Conservation (phyloP, 2,888 invertebrate genomes). For the Linnaemya tessellans region DNA sequence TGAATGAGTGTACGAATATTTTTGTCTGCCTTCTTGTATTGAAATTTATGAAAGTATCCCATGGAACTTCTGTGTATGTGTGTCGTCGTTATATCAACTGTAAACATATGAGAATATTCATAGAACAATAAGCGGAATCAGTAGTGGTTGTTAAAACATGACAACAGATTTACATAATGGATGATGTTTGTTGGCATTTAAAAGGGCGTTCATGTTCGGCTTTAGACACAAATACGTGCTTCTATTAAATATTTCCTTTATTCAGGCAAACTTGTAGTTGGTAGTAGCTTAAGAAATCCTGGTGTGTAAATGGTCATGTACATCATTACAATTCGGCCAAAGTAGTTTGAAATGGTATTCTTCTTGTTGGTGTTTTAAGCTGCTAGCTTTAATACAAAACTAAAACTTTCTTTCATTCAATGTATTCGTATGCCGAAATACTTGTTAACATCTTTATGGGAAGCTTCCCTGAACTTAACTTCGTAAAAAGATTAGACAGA, state of each 20-base stretch:
- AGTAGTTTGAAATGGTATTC: background rate
- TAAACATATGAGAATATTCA: background rate
- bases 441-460: too few species aligned
- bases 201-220: background rate
- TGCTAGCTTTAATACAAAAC: background rate
- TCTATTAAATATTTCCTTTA: background rate
- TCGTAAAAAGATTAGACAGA: too few species aligned
- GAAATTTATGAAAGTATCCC: background rate
- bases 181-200: background rate
- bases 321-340: background rate
- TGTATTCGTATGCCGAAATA: too few species aligned
- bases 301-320: background rate
- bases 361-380: background rate
- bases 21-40: background rate
- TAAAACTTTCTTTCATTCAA: too few species aligned
- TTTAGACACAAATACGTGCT: background rate
- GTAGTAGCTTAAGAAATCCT: background rate
- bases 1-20: background rate
- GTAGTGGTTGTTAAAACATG: background rate
- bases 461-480: too few species aligned
- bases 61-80: background rate
- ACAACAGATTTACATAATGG: constrained; percentile 5
- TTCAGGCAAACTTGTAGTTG: background rate
- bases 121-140: background rate
- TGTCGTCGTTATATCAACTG: background rate